These are phyloP conservation scores for Neoniphon sammara DNA, from an alignment of 2,797 vertebrate genomes.

Conservation along the genomic window DNA sequence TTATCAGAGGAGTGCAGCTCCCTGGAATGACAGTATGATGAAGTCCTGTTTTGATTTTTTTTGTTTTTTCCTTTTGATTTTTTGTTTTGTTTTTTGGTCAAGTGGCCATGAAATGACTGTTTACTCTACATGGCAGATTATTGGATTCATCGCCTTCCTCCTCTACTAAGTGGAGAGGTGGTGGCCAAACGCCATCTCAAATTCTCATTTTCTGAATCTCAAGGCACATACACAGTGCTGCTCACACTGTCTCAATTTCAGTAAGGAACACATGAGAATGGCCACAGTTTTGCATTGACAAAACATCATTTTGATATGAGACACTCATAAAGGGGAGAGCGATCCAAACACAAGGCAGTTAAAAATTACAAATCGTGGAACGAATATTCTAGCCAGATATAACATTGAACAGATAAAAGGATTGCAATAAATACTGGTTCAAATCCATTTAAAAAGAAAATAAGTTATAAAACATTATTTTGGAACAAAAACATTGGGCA, in stretches of 20 bases:
- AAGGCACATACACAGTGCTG: slow-evolving; percentile 86
- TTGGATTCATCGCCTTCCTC: slow-evolving; percentile 58
- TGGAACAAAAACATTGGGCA: slow-evolving; percentile 65
- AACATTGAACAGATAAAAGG: slow-evolving; percentile 77
- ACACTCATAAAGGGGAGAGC: slow-evolving; percentile 79
- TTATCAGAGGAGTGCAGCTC: slow-evolving; percentile 59
- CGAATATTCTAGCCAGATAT: slow-evolving; percentile 62
- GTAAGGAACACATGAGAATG: slow-evolving; percentile 71
- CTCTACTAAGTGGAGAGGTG: slow-evolving; percentile 39
- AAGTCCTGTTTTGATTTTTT: slow-evolving; percentile 39
- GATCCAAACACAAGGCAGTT: slow-evolving; percentile 77
- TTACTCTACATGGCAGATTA: slow-evolving; percentile 50
- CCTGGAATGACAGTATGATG: slow-evolving; percentile 60
- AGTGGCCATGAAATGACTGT: slow-evolving; percentile 49
- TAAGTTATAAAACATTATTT: slow-evolving; percentile 52
- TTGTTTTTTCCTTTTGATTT: neutral
- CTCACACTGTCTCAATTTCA: slow-evolving; percentile 81
- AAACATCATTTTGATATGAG: slow-evolving; percentile 69
- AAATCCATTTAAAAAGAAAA: slow-evolving; percentile 62
- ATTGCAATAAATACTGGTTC: slow-evolving; percentile 60
- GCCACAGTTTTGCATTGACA: slow-evolving; percentile 68
- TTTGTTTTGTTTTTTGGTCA: slow-evolving; percentile 27
- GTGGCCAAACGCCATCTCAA: slow-evolving; percentile 38
- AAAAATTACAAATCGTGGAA: slow-evolving; percentile 58
- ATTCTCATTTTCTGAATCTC: slow-evolving; percentile 77